phyloP scores from a whole-genome alignment of 2,888 invertebrate species.

The Heliconius ethilla region DNA sequence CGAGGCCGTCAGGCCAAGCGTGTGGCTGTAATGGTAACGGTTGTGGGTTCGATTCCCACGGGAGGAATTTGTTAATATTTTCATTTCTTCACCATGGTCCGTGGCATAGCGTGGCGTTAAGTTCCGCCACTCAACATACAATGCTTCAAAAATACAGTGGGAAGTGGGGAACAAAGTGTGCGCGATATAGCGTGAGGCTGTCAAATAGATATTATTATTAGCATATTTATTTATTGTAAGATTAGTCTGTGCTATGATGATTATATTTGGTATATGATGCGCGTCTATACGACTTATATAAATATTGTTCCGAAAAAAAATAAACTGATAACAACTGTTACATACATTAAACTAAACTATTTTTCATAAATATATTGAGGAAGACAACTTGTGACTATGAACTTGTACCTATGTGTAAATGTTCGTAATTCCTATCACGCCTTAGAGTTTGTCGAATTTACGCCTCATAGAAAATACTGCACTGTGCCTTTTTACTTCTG shows the following conservation, averaged over 20 bases:
- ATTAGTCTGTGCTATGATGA: neutral
- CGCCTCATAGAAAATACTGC: neutral
- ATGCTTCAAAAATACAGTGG: neutral
- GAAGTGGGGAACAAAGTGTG: neutral
- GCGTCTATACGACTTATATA: neutral
- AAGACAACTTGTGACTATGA: too few species aligned
- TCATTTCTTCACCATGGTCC: too few species aligned
- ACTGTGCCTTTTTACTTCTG: too few species aligned
- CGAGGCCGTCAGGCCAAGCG: too few species aligned
- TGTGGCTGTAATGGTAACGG: too few species aligned
- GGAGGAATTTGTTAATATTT: too few species aligned
- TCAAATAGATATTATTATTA: neutral
- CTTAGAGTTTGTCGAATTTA: neutral
- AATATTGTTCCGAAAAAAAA: neutral
- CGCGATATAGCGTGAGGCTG: neutral
- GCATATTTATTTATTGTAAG: too few species aligned
- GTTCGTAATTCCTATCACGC: neutral
- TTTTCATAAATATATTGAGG: too few species aligned
- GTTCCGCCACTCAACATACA: neutral
- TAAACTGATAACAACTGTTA: too few species aligned
- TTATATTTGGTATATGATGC: neutral
- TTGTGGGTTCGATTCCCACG: too few species aligned
- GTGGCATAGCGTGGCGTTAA: neutral
- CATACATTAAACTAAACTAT: too few species aligned
- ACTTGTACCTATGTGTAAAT: neutral